These are phyloP conservation scores for Chrysogorgia sp. DNA, from an alignment of 92 coral and sea anemone species.

Conservation along the genomic window DNA sequence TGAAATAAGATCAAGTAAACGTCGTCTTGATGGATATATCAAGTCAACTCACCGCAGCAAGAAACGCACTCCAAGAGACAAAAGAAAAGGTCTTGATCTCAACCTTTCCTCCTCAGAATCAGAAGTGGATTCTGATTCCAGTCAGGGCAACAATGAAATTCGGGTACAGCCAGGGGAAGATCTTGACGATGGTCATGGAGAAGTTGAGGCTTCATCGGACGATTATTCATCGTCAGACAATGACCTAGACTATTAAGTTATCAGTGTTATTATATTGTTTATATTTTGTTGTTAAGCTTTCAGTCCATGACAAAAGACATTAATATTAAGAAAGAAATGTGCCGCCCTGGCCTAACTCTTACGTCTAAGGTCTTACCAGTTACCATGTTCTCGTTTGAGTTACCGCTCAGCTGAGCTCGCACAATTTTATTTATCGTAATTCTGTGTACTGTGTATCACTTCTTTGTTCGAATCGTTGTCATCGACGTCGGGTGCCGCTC, in stretches of 20 bases:
- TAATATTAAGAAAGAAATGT: no score
- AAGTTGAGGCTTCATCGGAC: slow-evolving; percentile 20
- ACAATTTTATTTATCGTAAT: no score
- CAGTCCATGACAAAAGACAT: slow-evolving; percentile 16
- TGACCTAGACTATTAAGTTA: slow-evolving; percentile 14
- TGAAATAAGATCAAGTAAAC: slow-evolving; percentile 27
- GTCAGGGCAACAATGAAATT: slow-evolving; percentile 5
- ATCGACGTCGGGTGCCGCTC: no score
- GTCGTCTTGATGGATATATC: slow-evolving; percentile 33
- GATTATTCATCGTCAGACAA: slow-evolving; percentile 36
- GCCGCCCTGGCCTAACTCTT: background rate
- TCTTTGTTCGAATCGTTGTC: no score
- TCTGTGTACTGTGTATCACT: no score
- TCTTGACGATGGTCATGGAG: slow-evolving; percentile 17
- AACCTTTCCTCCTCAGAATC: slow-evolving; percentile 30
- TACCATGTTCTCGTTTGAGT: no score
- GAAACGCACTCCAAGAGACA: slow-evolving; percentile 34
- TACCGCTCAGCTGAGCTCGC: no score
- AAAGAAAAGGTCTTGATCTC: slow-evolving; percentile 32
- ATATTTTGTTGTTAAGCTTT: slow-evolving; percentile 12
- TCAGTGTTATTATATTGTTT: slow-evolving; percentile 16
- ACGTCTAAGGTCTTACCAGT: no score
- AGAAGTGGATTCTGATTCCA: slow-evolving; percentile 21
- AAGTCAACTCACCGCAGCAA: slow-evolving; percentile 28
- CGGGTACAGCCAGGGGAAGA: slow-evolving; percentile 34